Evolutionary conservation across 2,797 vertebrate species (phyloP).

Genomic region (Dryobates pubescens): DNA sequence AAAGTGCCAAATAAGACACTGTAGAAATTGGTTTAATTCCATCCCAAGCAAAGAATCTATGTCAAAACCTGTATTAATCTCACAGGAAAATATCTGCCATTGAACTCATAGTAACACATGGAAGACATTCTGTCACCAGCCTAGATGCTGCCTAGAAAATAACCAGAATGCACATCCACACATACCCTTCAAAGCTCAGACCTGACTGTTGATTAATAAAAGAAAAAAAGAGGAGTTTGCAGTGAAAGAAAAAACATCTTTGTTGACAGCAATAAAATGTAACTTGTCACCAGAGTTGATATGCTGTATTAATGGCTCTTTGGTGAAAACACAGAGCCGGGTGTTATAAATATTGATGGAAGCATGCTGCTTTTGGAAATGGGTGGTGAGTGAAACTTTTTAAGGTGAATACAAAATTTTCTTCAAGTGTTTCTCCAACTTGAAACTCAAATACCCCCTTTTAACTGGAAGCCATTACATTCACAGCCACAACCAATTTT

Average conservation of each 20-base stretch:
- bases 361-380: constrained; percentile 7
- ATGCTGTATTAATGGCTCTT: constrained; percentile 56
- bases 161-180: not conserved
- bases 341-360: constrained; percentile 66
- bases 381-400: constrained; percentile 26
- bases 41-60: not conserved
- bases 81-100: not conserved
- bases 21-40: not conserved
- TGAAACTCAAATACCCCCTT: not conserved
- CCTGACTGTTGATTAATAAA: not conserved
- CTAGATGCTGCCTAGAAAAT: not conserved
- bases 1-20: not conserved
- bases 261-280: constrained; percentile 74
- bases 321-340: constrained; percentile 30
- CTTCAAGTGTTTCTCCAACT: not conserved
- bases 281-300: constrained; percentile 71
- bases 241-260: constrained; percentile 53
- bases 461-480: not conserved
- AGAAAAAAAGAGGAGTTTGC: constrained; percentile 4
- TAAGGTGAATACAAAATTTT: not conserved
- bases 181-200: constrained; percentile 33
- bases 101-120: no score
- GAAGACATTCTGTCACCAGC: not conserved
- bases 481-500: not conserved
- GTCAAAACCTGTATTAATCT: not conserved